These are phyloP conservation scores for Trachymyrmex cornetzi DNA, from an alignment of 1,140 invertebrate species.

Conservation along the genomic window DNA sequence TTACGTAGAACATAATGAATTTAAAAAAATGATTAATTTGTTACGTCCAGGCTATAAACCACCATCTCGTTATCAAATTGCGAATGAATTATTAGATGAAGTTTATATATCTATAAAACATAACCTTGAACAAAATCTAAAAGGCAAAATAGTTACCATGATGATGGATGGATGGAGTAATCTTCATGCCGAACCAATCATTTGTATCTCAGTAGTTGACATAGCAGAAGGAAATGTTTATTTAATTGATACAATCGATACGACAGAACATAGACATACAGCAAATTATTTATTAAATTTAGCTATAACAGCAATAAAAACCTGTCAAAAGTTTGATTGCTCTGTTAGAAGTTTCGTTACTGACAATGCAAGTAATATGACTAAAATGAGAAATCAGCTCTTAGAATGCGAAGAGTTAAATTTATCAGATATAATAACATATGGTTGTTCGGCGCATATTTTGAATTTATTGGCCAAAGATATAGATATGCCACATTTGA, in stretches of 20 bases:
- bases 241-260: constrained; percentile 13
- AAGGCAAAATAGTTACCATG: not conserved
- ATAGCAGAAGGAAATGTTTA: not conserved
- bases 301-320: too few relatives aligned
- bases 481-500: too few relatives aligned
- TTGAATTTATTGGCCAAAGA: too few relatives aligned
- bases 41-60: constrained; percentile 1
- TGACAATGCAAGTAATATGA: too few relatives aligned
- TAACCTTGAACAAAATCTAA: not conserved
- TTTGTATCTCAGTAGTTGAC: not conserved
- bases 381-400: too few relatives aligned
- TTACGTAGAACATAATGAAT: not conserved
- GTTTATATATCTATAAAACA: not conserved
- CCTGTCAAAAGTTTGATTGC: too few relatives aligned
- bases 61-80: not conserved
- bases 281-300: constrained; percentile 10
- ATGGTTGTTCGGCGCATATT: too few relatives aligned
- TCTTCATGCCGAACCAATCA: not conserved
- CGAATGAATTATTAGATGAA: constrained; percentile 12
- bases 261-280: not conserved
- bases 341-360: too few relatives aligned
- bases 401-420: too few relatives aligned
- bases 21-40: not conserved
- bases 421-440: too few relatives aligned
- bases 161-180: constrained; percentile 8